These are phyloP conservation scores for Ectemnius continuus DNA, from an alignment of 2,888 invertebrate genomes.

Conservation along the genomic window DNA sequence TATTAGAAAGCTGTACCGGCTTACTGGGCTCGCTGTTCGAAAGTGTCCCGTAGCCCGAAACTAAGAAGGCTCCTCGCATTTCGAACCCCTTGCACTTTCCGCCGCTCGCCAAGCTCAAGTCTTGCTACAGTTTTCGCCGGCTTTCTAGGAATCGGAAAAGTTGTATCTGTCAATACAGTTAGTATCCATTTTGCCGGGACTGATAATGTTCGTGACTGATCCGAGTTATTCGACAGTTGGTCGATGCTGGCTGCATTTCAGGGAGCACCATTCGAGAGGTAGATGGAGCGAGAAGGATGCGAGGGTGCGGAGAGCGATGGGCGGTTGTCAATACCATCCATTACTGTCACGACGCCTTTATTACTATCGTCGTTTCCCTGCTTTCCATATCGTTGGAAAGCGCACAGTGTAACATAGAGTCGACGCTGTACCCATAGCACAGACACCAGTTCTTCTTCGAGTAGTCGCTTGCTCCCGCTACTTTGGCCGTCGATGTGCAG, in stretches of 20 bases:
- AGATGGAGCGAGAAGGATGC: background rate
- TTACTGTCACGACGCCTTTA: constrained; percentile 58
- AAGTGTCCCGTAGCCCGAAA: no score
- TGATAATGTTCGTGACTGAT: no score
- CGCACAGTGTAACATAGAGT: constrained; percentile 24
- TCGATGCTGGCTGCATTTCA: background rate
- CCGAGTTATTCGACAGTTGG: constrained; percentile 1
- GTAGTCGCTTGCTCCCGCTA: constrained; percentile 13
- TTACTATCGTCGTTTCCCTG: constrained; percentile 46
- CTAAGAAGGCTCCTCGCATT: constrained; percentile 54
- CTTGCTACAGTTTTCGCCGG: constrained; percentile 56
- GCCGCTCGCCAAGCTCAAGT: constrained; percentile 50
- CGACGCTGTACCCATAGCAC: constrained; percentile 28
- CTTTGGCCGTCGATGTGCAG: constrained; percentile 19
- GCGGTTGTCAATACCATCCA: constrained; percentile 60
- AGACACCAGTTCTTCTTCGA: constrained; percentile 24
- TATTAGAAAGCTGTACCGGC: constrained; percentile 69
- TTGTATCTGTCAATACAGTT: no score
- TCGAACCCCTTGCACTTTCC: constrained; percentile 70
- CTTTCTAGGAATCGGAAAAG: constrained; percentile 14
- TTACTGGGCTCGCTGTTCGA: constrained; percentile 49
- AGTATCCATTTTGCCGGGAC: no score
- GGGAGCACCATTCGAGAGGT: background rate
- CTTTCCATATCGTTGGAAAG: constrained; percentile 38
- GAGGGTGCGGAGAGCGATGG: constrained; percentile 7